These are phyloP conservation scores for Sebastes taczanowskii DNA, from an alignment of 2,797 vertebrate species.

Conservation along the genomic window DNA sequence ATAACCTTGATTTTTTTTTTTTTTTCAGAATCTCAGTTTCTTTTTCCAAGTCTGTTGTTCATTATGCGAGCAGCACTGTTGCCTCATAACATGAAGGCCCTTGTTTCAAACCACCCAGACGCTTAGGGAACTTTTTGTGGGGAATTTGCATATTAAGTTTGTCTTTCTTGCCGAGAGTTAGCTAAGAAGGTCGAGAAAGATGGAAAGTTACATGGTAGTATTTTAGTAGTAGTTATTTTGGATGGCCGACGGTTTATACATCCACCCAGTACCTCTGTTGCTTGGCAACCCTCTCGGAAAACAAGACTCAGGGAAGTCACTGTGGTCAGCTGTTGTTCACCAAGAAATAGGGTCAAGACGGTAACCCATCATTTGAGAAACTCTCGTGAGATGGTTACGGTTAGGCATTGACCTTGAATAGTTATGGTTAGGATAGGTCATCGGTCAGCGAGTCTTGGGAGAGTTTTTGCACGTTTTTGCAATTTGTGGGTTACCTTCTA, in stretches of 20 bases:
- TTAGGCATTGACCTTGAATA: neutral
- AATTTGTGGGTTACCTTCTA: neutral
- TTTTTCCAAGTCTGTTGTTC: neutral
- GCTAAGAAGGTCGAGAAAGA: neutral
- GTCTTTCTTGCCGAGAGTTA: neutral
- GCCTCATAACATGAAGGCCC: neutral
- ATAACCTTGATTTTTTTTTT: neutral
- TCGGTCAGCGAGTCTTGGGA: neutral
- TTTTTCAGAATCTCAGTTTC: neutral
- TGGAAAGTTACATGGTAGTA: neutral
- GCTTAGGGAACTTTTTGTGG: neutral
- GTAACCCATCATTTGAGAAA: neutral
- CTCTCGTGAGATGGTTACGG: neutral
- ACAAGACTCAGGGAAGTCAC: neutral
- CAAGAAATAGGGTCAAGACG: neutral
- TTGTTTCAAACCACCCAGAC: neutral
- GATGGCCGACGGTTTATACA: neutral
- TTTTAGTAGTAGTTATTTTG: neutral
- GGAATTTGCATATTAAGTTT: neutral
- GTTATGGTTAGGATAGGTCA: neutral
- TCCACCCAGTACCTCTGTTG: neutral
- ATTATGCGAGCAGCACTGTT: neutral
- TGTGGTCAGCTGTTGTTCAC: neutral
- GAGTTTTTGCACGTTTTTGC: neutral
- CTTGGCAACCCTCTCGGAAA: neutral